These are phyloP conservation scores for Erannis defoliaria DNA, from an alignment of 2,888 invertebrate genomes.

Conservation along the genomic window DNA sequence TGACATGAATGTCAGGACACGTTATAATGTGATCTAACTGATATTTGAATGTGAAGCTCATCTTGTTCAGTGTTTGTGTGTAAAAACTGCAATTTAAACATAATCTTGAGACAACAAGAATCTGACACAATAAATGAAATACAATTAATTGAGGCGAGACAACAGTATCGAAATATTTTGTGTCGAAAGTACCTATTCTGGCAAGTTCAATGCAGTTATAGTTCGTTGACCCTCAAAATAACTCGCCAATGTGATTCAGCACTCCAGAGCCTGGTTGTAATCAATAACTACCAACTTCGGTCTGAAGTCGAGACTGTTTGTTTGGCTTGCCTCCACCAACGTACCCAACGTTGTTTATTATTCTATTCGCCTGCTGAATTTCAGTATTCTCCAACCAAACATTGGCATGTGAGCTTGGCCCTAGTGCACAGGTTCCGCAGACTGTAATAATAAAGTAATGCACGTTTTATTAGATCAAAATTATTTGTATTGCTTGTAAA, in stretches of 20 bases:
- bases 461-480: not conserved
- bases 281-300: conserved; percentile 21
- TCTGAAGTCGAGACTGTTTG: conserved; percentile 17
- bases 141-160: no score
- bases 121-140: not conserved
- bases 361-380: conserved; percentile 8
- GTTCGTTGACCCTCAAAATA: conserved; percentile 29
- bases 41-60: no score
- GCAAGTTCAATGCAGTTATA: conserved; percentile 29
- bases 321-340: conserved; percentile 4
- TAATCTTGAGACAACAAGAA: not conserved
- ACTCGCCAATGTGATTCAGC: conserved; percentile 12
- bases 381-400: not conserved
- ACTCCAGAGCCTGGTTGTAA: conserved; percentile 22
- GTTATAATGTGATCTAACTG: no score
- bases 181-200: conserved; percentile 13
- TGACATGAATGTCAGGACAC: no score
- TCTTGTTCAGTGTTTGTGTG: no score
- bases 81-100: no score
- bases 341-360: conserved; percentile 6
- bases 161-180: no score
- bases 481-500: conserved; percentile 2
- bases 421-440: not conserved
- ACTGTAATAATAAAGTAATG: not conserved
- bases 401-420: not conserved